phyloP scores from a whole-genome alignment of 2,113 vertebrate species.

The Cephalophus harveyi region DNA sequence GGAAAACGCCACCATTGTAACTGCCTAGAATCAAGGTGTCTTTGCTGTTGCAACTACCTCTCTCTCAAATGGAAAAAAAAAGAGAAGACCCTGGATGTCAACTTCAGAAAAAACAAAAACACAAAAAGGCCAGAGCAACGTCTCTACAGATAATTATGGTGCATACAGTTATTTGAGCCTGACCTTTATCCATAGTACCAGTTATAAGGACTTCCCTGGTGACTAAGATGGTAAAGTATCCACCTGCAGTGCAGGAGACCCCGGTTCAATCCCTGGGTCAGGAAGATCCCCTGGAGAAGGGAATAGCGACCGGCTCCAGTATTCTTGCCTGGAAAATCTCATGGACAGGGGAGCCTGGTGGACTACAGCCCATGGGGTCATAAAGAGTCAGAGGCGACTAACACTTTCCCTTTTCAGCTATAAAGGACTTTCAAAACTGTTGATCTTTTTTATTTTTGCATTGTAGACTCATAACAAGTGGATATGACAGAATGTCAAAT shows the following conservation, averaged over 20 bases:
- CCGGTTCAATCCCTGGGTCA: not conserved
- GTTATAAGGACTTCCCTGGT: not conserved
- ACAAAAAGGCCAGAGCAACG: not conserved
- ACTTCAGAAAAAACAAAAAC: not conserved
- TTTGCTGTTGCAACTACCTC: not conserved
- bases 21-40: not conserved
- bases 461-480: not conserved
- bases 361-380: not conserved
- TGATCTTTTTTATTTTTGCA: not conserved
- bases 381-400: not conserved
- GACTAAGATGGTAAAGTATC: not conserved
- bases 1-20: accelerated
- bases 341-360: not conserved
- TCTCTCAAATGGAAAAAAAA: not conserved
- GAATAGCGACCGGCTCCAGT: not conserved
- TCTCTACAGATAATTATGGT: not conserved
- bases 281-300: not conserved
- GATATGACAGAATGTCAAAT: not conserved
- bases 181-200: not conserved
- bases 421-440: not conserved
- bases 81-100: not conserved
- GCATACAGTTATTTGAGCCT: not conserved
- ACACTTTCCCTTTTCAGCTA: not conserved
- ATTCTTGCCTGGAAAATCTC: not conserved
- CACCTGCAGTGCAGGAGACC: not conserved